phyloP scores from a whole-genome alignment of 2,888 invertebrate species.

The Erynnis tages region DNA sequence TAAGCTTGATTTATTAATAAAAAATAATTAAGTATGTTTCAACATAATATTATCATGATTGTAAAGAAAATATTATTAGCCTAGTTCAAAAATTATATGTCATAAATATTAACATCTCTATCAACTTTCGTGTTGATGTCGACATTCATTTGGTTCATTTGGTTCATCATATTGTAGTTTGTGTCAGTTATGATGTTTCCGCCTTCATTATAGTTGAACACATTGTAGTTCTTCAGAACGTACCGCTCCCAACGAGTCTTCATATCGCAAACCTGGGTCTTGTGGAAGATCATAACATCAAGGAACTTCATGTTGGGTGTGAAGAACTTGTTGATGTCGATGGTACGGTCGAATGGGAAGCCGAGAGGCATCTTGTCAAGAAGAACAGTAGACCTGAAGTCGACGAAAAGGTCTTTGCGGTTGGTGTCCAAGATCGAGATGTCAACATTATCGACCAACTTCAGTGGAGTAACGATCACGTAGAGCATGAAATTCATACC shows the following conservation, averaged over 20 bases:
- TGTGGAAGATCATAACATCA: conserved; percentile 84
- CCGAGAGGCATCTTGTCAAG: conserved; percentile 85
- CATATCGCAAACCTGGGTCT: conserved; percentile 70
- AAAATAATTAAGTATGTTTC: background rate
- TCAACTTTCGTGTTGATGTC: conserved; percentile 41
- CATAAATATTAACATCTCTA: conserved; percentile 28
- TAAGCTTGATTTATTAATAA: conserved; percentile 1
- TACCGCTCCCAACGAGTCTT: conserved; percentile 60
- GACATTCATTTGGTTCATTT: too few relatives aligned
- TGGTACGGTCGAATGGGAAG: conserved; percentile 87
- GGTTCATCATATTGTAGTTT: conserved; percentile 42
- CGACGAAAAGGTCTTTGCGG: conserved; percentile 61
- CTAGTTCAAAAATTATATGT: conserved; percentile 19
- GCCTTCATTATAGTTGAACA: too few relatives aligned
- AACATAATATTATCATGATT: background rate
- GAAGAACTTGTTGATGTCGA: conserved; percentile 80
- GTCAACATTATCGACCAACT: conserved; percentile 61
- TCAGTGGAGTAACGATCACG: conserved; percentile 81
- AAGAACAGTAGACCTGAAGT: conserved; percentile 62
- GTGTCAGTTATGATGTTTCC: conserved; percentile 48
- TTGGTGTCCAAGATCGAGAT: conserved; percentile 60
- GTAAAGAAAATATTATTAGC: background rate
- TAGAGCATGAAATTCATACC: conserved; percentile 85
- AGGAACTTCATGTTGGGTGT: conserved; percentile 86
- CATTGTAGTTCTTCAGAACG: conserved; percentile 57